These are phyloP conservation scores for Egretta garzetta DNA, from an alignment of 2,113 vertebrate species.

Conservation along the genomic window DNA sequence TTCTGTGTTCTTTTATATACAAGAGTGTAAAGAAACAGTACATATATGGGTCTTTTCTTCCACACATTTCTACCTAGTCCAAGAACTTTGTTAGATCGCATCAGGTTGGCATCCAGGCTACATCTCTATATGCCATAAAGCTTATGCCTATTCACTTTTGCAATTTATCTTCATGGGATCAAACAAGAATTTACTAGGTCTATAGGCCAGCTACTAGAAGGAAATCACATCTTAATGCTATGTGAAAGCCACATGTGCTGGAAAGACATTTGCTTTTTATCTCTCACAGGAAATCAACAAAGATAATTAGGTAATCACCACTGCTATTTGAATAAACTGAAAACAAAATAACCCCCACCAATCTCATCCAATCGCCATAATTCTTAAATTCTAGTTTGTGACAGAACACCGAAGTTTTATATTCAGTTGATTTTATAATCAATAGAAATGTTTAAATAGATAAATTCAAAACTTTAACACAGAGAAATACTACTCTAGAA, in stretches of 20 bases:
- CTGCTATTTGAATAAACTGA: background rate
- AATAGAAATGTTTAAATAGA: background rate
- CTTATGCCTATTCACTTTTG: background rate
- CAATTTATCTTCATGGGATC: background rate
- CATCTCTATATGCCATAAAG: background rate
- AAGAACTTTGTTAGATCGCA: background rate
- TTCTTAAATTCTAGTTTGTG: background rate
- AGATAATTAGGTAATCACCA: background rate
- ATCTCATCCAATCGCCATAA: background rate
- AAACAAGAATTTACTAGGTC: background rate
- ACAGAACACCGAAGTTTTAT: background rate
- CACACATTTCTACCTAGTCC: background rate
- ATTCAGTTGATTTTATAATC: background rate
- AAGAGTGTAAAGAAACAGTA: background rate
- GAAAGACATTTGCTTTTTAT: background rate
- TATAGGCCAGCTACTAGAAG: background rate
- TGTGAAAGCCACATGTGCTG: background rate
- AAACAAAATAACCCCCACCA: background rate
- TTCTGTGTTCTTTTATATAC: background rate
- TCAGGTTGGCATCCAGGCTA: background rate
- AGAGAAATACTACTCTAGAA: background rate
- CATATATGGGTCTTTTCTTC: background rate
- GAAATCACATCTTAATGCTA: background rate
- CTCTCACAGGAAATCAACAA: background rate
- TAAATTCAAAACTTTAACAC: background rate